Evolutionary conservation across 1,140 invertebrate species (phyloP).

Genomic region (Hesperophylax magnus): DNA sequence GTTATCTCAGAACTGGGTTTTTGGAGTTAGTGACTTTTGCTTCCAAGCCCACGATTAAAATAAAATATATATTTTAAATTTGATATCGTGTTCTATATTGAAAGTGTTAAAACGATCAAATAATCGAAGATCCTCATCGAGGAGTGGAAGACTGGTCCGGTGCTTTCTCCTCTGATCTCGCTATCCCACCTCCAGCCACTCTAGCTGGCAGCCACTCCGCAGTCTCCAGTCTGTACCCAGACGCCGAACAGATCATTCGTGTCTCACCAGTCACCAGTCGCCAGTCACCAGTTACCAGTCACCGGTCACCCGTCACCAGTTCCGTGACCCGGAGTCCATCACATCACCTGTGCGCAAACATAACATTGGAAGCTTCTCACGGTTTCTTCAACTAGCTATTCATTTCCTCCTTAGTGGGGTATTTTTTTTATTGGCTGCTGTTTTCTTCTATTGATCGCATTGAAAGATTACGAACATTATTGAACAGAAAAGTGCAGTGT

Average conservation of each 20-base stretch:
- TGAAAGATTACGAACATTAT: conserved; percentile 7
- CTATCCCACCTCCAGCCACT: background rate
- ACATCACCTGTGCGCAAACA: background rate
- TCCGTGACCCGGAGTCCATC: background rate
- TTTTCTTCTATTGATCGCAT: background rate
- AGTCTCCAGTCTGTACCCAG: conserved; percentile 39
- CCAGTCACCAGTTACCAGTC: background rate
- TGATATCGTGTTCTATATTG: background rate
- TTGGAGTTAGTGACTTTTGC: too few species aligned
- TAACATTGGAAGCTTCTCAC: conserved; percentile 26
- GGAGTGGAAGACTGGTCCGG: background rate
- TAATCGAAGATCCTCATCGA: conserved; percentile 11
- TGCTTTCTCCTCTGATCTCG: conserved; percentile 12
- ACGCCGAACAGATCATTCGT: conserved; percentile 26
- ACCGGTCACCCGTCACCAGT: too few species aligned
- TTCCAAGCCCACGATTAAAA: too few species aligned
- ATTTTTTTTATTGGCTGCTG: background rate
- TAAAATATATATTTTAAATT: background rate
- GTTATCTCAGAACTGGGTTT: too few species aligned
- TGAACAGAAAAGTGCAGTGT: conserved; percentile 22
- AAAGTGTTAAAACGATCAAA: background rate
- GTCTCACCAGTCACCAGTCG: background rate
- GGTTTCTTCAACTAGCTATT: conserved; percentile 19
- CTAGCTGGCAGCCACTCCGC: background rate
- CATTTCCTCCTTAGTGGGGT: too few species aligned